Percentiles rank a stretch among this genome's conserved stretches.
phyloP scores from a whole-genome alignment of 2,797 vertebrate species.

The Lates japonicus region DNA sequence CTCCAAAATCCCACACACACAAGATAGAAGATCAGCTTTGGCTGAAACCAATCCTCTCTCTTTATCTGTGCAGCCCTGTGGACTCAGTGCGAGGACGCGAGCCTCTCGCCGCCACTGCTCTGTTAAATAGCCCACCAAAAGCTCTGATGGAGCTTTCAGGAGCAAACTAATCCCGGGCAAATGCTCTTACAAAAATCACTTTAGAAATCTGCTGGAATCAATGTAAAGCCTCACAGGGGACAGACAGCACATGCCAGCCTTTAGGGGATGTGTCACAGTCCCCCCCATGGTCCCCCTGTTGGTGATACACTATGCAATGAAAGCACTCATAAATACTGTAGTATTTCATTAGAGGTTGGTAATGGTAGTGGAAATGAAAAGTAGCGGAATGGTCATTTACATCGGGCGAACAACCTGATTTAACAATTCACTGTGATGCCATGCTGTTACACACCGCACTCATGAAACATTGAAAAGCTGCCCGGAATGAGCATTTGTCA shows the following conservation, averaged over 20 bases:
- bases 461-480: constrained; percentile 69
- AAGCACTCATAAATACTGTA: constrained; percentile 63
- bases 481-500: constrained; percentile 72
- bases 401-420: constrained; percentile 60
- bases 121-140: constrained; percentile 83
- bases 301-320: constrained; percentile 43
- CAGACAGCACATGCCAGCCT: constrained; percentile 68
- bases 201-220: constrained; percentile 85
- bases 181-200: constrained; percentile 88
- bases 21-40: constrained; percentile 80
- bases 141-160: constrained; percentile 84
- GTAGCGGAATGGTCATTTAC: constrained; percentile 59
- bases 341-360: constrained; percentile 47
- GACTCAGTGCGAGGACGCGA: constrained; percentile 52
- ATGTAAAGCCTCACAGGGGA: constrained; percentile 77
- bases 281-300: constrained; percentile 10
- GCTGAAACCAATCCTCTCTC: constrained; percentile 78
- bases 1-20: constrained; percentile 64
- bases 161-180: constrained; percentile 84
- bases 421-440: constrained; percentile 45
- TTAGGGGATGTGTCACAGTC: constrained; percentile 65
- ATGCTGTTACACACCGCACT: constrained; percentile 43
- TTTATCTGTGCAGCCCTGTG: constrained; percentile 72
- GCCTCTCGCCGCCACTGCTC: constrained; percentile 67
- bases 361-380: constrained; percentile 49